Base-by-base conservation (phyloP, 2,888 invertebrate genomes). In the Pyrocoelia pectoralis region DNA sequence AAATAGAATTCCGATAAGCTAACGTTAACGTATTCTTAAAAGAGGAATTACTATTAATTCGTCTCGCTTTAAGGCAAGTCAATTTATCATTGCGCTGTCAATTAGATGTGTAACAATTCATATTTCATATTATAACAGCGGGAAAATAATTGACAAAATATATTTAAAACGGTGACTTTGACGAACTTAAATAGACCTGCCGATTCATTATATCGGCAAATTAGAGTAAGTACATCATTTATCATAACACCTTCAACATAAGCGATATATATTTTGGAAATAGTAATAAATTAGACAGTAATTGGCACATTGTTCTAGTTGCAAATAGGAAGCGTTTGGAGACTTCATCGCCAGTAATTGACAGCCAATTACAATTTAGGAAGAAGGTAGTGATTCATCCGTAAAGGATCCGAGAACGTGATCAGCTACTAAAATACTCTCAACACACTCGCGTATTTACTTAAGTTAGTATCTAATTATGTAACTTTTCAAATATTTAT, bases 341-440 rank as follows among this genome's bases (percentile, higher is more conserved):
- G 64, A 71, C 70, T 72, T 73, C 68, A 69, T 71, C 71, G 70
- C 65, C 66, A 56, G 70, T 73, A 73, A 74, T 73, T 74, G 74
- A 74, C 73, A 73, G 74, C 71, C 74, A 74, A 74, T 74, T 74
- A 73, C 71, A 72, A 73, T 72, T 74, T 73, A 72, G 72, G 72
- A 72, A 72, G 72, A 70, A 67, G 58, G 65, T 70, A 59, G 70
- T 73, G 73, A 73, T 74, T 73, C 73, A 74, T 74, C 70, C 71
- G 62, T 72, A 70, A 72, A 72, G 74, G 70, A 72, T 70, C 69
- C 60, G 65, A 46, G 70, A 62, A 62, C 67, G 70, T 70, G 71
- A 72, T 70, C 70, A 68, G 68, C 66, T 69, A 61, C 61, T 66
- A 68, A 70, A 73, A 70, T 70, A 58, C 65, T 66, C 68, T 71